These are phyloP conservation scores for Parthenolecanium corni DNA, from an alignment of 2,888 invertebrate genomes.

Conservation along the genomic window DNA sequence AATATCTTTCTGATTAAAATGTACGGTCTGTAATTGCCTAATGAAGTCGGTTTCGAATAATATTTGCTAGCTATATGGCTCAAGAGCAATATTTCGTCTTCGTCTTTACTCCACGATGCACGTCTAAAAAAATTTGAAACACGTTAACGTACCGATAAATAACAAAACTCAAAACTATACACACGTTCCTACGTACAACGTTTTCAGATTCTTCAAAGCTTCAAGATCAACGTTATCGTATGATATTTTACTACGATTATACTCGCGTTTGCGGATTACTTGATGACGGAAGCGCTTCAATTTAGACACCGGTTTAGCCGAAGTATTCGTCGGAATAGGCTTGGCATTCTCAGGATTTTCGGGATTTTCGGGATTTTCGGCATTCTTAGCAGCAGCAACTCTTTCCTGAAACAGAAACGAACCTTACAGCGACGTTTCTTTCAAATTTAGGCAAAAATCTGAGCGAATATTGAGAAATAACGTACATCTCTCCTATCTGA, in stretches of 20 bases:
- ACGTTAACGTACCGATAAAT: not conserved
- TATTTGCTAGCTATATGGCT: conserved; percentile 6
- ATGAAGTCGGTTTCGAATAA: not conserved
- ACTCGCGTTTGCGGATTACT: not conserved
- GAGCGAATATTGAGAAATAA: not conserved
- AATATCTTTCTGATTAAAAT: not conserved
- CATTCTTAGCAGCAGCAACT: no score
- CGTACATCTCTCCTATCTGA: not conserved
- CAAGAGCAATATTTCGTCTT: conserved; percentile 18
- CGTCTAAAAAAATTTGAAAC: conserved; percentile 38
- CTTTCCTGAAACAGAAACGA: no score
- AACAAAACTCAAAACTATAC: not conserved
- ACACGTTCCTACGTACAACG: conserved; percentile 3
- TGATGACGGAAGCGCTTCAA: not conserved
- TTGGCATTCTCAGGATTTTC: no score
- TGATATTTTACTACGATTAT: not conserved
- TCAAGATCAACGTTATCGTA: conserved; percentile 9
- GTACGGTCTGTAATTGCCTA: not conserved
- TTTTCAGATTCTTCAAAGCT: conserved; percentile 13
- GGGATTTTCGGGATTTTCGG: no score
- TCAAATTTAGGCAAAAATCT: no score
- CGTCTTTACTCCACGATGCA: conserved; percentile 21
- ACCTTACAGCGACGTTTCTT: no score
- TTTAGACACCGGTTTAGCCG: not conserved
- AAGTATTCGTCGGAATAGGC: no score